Conservation (phyloP, 2,797 vertebrate species). For the Hypotaenidia philippensis region DNA sequence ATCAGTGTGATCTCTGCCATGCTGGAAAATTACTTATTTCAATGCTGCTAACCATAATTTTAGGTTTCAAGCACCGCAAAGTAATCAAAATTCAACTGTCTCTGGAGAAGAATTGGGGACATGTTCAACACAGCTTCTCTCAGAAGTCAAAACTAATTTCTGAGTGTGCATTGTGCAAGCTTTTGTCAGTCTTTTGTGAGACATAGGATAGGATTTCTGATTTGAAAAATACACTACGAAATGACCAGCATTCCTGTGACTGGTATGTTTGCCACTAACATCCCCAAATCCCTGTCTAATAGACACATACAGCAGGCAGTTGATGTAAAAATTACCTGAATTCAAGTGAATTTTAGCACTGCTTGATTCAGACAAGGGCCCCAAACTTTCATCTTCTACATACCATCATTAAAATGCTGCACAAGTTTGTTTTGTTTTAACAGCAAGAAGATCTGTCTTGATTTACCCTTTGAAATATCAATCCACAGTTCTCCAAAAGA, state of each 20-base stretch:
- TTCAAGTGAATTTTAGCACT: background rate
- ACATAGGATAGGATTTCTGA: background rate
- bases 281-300: background rate
- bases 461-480: slow-evolving; percentile 13
- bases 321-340: background rate
- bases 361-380: background rate
- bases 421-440: background rate
- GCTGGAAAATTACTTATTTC: background rate
- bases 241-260: background rate
- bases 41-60: background rate
- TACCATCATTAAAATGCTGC: background rate
- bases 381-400: background rate
- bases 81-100: background rate
- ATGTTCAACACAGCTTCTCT: background rate
- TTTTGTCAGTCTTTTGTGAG: background rate
- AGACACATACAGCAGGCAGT: background rate
- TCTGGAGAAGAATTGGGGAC: background rate
- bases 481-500: background rate
- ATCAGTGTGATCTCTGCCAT: background rate
- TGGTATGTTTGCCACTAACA: background rate
- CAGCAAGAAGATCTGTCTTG: background rate
- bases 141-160: background rate
- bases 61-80: background rate
- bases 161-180: rapidly evolving
- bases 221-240: background rate